Evolutionary conservation across 2,797 vertebrate genomes (phyloP).

Genomic region (Pachyuromys duprasi): DNA sequence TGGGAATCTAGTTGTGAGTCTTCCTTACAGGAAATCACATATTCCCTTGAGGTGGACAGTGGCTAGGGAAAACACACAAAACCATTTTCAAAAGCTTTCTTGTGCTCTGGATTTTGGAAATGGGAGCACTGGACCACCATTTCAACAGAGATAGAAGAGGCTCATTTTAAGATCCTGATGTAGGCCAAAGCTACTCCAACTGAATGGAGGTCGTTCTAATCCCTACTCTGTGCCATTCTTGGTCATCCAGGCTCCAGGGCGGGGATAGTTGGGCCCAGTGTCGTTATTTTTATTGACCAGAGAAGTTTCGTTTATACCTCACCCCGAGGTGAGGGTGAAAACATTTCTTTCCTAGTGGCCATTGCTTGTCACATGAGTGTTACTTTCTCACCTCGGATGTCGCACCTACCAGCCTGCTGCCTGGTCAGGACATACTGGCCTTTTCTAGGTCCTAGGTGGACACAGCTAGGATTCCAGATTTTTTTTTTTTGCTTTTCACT

Average conservation of each 20-base stretch:
- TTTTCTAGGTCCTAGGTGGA: background rate
- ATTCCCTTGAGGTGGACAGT: background rate
- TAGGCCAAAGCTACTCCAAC: background rate
- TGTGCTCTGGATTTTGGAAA: background rate
- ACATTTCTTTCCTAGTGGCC: background rate
- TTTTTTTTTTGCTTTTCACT: constrained; percentile 19
- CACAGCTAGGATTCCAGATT: background rate
- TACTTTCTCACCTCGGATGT: background rate
- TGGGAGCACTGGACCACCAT: background rate
- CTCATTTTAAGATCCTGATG: background rate
- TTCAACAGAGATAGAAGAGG: background rate
- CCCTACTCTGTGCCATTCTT: background rate
- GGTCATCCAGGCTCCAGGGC: background rate
- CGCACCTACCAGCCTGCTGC: background rate
- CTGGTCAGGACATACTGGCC: background rate
- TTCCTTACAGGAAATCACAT: background rate
- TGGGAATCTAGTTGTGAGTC: background rate
- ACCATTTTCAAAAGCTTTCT: constrained; percentile 12
- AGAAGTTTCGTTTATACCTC: constrained; percentile 42
- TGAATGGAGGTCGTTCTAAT: background rate
- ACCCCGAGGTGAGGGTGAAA: constrained; percentile 23
- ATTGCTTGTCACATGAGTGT: background rate
- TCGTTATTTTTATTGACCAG: constrained; percentile 7
- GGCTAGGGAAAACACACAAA: background rate
- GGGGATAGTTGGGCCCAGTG: background rate